Conservation (phyloP, 2,888 invertebrate species). For the Baronia brevicornis region DNA sequence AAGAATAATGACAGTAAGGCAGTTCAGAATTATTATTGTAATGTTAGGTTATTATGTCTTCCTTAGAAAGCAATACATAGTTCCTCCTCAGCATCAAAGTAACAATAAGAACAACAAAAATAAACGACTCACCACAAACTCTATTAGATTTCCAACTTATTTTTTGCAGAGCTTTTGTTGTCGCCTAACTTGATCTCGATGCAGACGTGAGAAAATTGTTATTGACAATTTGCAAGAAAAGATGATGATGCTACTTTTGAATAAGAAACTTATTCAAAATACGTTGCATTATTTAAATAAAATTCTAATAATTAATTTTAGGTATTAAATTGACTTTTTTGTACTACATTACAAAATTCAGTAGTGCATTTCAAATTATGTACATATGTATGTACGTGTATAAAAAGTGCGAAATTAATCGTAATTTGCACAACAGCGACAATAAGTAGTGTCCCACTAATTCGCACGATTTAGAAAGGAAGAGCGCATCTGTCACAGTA, state of each 20-base stretch:
- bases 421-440: too few species aligned
- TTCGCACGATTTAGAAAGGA: constrained; percentile 62
- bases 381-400: too few species aligned
- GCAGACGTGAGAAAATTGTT: constrained; percentile 68
- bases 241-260: constrained; percentile 41
- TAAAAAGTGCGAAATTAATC: too few species aligned
- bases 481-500: constrained; percentile 66
- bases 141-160: constrained; percentile 70
- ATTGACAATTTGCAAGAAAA: constrained; percentile 44
- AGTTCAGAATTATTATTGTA: constrained; percentile 67
- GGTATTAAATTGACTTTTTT: constrained; percentile 1
- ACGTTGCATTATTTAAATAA: constrained; percentile 4
- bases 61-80: constrained; percentile 65
- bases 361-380: background rate
- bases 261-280: constrained; percentile 37
- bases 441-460: constrained; percentile 21
- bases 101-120: constrained; percentile 66
- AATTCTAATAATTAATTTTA: constrained; percentile 1
- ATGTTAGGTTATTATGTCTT: constrained; percentile 64
- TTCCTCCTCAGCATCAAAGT: constrained; percentile 53
- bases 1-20: constrained; percentile 69
- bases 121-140: constrained; percentile 68
- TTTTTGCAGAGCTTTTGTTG: constrained; percentile 68
- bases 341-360: background rate
- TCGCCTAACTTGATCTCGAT: constrained; percentile 65